Conservation (phyloP, 2,797 vertebrate genomes). For the Anas flavirostris region DNA sequence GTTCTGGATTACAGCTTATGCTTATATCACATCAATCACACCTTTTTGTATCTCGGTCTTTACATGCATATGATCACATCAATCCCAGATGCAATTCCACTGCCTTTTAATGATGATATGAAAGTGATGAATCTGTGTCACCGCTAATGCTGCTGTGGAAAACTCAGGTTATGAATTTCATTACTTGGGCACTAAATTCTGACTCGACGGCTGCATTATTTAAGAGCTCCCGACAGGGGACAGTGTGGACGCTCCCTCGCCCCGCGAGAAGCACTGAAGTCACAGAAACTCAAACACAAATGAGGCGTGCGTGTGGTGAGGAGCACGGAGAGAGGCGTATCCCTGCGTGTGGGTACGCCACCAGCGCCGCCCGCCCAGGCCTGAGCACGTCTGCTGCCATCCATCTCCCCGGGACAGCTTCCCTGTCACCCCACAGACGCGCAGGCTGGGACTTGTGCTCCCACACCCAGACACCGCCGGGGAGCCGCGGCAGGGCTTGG, state of each 20-base stretch:
- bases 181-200: conserved; percentile 54
- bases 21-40: conserved; percentile 65
- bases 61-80: conserved; percentile 60
- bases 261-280: not conserved
- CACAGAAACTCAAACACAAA: not conserved
- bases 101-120: conserved; percentile 49
- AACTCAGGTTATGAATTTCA: conserved; percentile 52
- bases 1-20: conserved; percentile 42
- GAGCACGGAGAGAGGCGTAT: not conserved
- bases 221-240: conserved; percentile 42
- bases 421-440: not conserved
- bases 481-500: not conserved
- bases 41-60: conserved; percentile 55
- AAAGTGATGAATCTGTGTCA: conserved; percentile 50
- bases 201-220: conserved; percentile 30
- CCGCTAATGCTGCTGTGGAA: conserved; percentile 18
- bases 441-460: conserved; percentile 1
- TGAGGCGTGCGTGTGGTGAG: not conserved
- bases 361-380: not conserved
- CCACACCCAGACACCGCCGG: conserved; percentile 31
- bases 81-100: conserved; percentile 36
- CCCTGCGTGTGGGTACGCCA: not conserved
- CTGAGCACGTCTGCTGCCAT: conserved; percentile 19
- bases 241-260: conserved; percentile 1
- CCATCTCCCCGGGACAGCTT: conserved; percentile 4